Base-by-base conservation (phyloP, 2,113 vertebrate species). In the Notechis scutatus region DNA sequence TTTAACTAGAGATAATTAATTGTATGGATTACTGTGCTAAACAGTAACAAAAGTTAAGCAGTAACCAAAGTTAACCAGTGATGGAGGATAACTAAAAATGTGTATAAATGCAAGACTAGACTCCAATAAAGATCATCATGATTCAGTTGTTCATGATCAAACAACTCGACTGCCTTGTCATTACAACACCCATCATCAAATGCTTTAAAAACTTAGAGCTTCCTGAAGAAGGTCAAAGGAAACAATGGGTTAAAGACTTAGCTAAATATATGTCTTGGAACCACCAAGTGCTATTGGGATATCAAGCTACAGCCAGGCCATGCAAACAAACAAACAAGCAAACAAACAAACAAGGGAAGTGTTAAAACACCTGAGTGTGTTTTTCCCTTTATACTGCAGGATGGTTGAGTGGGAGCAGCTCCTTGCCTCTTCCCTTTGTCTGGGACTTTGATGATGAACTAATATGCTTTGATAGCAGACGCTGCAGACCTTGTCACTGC, bases 381-480 rank as follows among this genome's bases (percentile, higher is more conserved):
- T 20, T 24, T 55, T 89, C 64, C 34, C n/a, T 85, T 47, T 85
- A 42, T 59, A 85, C 42, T 52, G 45, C 42, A 26, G 54, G 6
- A 29, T 85, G 54, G 26, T 5, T 34, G 29, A 89, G 54, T 24
- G 24, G 54, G 64, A 90, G 26, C 10, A 26, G 52, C 42, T 74
- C 92, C 24, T 89, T 74, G 85, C 47, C 88, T 21, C 64, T 20
- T 85, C 87, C 52, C 34, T 89, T 89, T 47, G 87, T 34, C 54
- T n/a, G 11, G 21, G 26, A 4, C 64, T 55, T 29, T 59, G 69
- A 90, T 59, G 69, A 90, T 50, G 88, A 26, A 14, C 92, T 93
- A 93, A 93, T 74, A 34, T 29, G 26, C 52, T 93, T 61, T 39
- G 54, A 90, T n/a, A 90, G 88, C 88, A 93, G 88, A 45, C 26